A percentile compares a stretch with the other conserved stretches of the same genome.
Conservation (phyloP, 2,113 vertebrate genomes). For the Nestor notabilis region DNA sequence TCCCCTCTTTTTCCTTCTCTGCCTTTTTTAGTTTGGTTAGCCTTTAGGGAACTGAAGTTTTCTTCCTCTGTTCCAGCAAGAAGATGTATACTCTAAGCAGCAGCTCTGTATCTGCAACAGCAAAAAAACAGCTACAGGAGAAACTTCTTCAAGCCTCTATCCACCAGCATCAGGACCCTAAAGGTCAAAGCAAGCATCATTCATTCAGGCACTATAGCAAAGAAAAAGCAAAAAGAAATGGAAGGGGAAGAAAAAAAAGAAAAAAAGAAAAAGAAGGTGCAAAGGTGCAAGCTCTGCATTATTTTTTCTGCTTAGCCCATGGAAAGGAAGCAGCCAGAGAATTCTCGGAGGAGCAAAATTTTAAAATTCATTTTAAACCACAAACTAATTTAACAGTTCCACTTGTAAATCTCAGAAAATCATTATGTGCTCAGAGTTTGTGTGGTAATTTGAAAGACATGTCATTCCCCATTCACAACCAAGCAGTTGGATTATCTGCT, state of each 20-base stretch:
- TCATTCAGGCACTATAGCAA: neutral
- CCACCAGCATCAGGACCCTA: neutral
- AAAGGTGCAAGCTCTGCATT: neutral
- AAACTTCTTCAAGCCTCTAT: neutral
- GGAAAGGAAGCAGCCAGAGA: neutral
- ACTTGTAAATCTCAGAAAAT: conserved; percentile 19
- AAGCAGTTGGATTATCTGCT: conserved; percentile 15
- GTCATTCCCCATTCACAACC: neutral
- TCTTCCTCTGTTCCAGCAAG: neutral
- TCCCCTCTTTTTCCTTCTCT: neutral
- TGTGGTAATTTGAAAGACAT: conserved; percentile 2
- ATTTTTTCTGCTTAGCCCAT: conserved; percentile 8
- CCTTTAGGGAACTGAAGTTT: neutral
- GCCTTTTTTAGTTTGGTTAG: neutral
- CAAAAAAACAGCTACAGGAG: neutral
- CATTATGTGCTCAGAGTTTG: neutral
- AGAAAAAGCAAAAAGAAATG: too few relatives aligned
- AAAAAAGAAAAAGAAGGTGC: neutral
- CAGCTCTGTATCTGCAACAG: neutral
- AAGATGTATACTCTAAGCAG: neutral
- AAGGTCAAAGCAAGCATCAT: neutral
- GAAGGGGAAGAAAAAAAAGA: neutral
- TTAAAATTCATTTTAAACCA: conserved; percentile 9
- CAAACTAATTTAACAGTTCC: conserved; percentile 5
- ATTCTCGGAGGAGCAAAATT: neutral